Conservation (phyloP, 2,797 vertebrate species). For the Enteromius trimaculatus region DNA sequence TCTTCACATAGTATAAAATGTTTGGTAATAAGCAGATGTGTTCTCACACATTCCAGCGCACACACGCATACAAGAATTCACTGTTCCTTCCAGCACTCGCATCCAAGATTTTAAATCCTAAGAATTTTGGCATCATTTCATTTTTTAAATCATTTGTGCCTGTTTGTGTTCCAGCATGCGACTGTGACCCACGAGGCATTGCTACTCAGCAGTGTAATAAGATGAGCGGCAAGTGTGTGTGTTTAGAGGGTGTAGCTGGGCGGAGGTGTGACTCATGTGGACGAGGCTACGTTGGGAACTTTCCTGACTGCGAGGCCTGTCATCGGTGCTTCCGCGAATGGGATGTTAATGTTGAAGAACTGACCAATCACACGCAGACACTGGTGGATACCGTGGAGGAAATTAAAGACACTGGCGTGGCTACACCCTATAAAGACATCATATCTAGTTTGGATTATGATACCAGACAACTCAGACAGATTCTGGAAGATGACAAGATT, state of each 20-base stretch:
- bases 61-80: not conserved
- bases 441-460: slow-evolving; percentile 84
- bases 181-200: slow-evolving; percentile 88
- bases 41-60: slow-evolving; percentile 27
- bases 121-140: not conserved
- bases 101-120: slow-evolving; percentile 9
- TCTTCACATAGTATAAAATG: slow-evolving; percentile 8
- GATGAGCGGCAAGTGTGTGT: slow-evolving; percentile 86
- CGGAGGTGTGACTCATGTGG: slow-evolving; percentile 86
- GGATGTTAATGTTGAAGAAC: slow-evolving; percentile 83
- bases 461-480: slow-evolving; percentile 80
- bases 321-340: slow-evolving; percentile 90
- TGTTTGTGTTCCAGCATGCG: slow-evolving; percentile 81
- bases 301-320: slow-evolving; percentile 87
- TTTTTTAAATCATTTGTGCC: not conserved
- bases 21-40: slow-evolving; percentile 15
- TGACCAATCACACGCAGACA: slow-evolving; percentile 85
- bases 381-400: slow-evolving; percentile 84
- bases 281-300: slow-evolving; percentile 86
- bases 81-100: not conserved
- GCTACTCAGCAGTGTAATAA: slow-evolving; percentile 88
- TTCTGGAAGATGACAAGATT: slow-evolving; percentile 85
- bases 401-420: slow-evolving; percentile 84
- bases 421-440: slow-evolving; percentile 85
- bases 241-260: slow-evolving; percentile 84